Evolutionary conservation across 2,113 vertebrate species (phyloP), one percentile per base, ranked within the genome.

Genomic region (Pachypanchax playfairii): DNA sequence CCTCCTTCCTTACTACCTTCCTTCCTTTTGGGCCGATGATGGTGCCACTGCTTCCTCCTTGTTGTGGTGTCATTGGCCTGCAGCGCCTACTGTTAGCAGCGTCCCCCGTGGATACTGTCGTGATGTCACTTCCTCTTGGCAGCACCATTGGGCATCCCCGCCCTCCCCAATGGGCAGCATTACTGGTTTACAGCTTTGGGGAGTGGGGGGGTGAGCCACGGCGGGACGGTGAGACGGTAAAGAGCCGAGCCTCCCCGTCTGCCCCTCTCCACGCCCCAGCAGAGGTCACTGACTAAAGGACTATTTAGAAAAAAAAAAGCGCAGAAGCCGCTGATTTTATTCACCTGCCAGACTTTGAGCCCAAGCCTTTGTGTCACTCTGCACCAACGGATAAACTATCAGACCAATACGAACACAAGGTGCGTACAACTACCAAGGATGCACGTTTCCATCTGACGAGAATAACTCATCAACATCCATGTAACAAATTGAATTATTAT

Each of bases 51-150:
- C 70, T 77, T 69, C 71, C 76, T 77, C 68, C 59, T 77, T 62
- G 73, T 68, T 65, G 80, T 65, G 60, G 58, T 31, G 71, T 85
- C 79, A 67, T 72, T 51, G 82, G 73, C 82, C 79, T 15, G 69
- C 76, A 64, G 70, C 75, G 39, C 71, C 77, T 78, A 75, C 82
- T 83, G 77, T 82, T 66, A 78, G 59, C 84, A 80, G 70, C 82
- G 66, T 81, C 86, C 87, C 79, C 81, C 53, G 79, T 77, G 87
- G 87, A 90, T 85, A 81, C 87, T 85, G 84, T 87, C 75, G 73
- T 87, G 84, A 90, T 88, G 87, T 87, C 86, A 88, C 86, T 83
- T 86, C 75, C 81, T 87, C 70, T 78, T 79, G 80, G 81, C 84
- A 85, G 87, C 84, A 78, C 71, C 76, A 80, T 79, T 81, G 74